Base-by-base conservation (phyloP, 2,113 vertebrate genomes). In the Sorex fumeus region DNA sequence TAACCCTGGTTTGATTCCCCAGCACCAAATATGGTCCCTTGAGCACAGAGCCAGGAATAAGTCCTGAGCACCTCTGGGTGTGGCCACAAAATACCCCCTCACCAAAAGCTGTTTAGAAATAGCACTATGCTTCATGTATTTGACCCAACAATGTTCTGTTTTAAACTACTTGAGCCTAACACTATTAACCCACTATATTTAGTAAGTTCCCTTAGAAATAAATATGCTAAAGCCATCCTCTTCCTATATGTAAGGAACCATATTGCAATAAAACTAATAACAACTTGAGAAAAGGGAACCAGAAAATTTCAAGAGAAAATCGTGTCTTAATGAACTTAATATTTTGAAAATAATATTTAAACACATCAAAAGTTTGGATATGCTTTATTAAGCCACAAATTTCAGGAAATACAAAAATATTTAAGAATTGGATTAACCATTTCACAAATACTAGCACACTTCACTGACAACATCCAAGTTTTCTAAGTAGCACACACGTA, bases 271-370 rank as follows among this genome's bases (percentile, higher is more conserved):
- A 90, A 92, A 74, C n/a, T n/a, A n/a, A 50, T 27, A 88, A 6
- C 57, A 93, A 80, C 47, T 75, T 25, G 67, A 91, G 23, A 77
- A 84, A 91, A 71, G 71, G 78, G 64, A 88, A 92, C 75, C 2
- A 91, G 50, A 25, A 60, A 91, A 75, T 91, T 34, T 12, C 64
- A 64, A 85, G 23, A 75, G 81, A 90, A 83, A 91, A 12, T 78
- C 25, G 18, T 47, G 67, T 74, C 86, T 47, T 78, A 72, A 81
- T 34, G 72, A 78, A 75, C 32, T 80, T 90, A 74, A 0, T 81
- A 21, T 81, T 94, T 91, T 27, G n/a, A 86, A 96, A 96, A 87
- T 86, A 78, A 93, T 78, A 57, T 93, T 23, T 85, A 81, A 90
- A 94, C 53, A 91, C 88, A 91, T 78, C 4, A 77, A 25, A 92